Base-by-base conservation (phyloP, 2,888 invertebrate genomes). In the Physocephala rufipes region DNA sequence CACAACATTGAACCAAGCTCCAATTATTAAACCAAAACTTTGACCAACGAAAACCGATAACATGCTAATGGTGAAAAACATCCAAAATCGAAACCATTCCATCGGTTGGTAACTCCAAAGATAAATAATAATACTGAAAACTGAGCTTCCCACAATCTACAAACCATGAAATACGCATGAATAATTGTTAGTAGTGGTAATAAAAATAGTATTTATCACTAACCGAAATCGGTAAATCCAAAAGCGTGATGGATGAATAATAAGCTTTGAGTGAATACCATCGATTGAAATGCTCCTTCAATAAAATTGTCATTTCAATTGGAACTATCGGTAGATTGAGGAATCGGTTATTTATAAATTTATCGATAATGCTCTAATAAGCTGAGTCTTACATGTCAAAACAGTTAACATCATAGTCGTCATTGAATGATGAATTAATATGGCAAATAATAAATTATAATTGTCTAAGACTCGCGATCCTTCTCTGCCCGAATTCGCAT, bases 371-470 rank as follows among this genome's bases (percentile, higher is more conserved):
- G 36, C 5, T 7, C 4, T 1, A 43, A 70, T 43, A 19, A 4
- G 16, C 16, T 36, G 13, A 55, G 36, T 74, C 92, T 90, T 87
- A 95, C 95, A 95, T 15, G 94, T 95, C 45, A 95, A 88, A 74
- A 95, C 93, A 0, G 94, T 95, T 24, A 95, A 87, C 95, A 95
- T 95, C 94, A 95, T 95, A 0, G 94, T 93, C 1, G 94, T 92
- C 93, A 95, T 94, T 89, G 94, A 95, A 79, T 96, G 93, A 85
- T 97, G 97, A 89, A 97, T 94, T 72, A 97, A 89, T 78, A 96
- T 94, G 45, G 96, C 93, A 86, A 97, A 97, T 13, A 97, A 87
- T 73, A 96, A 89, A 86, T 95, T 95, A 79, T 94, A 95, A 85
- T 95, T 95, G 80, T 94, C 93, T 65, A 94, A 79, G 0, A 94